phyloP scores from a whole-genome alignment of 35 echinoderm and acorn worm genomes.

The Nesometra sesokonis region DNA sequence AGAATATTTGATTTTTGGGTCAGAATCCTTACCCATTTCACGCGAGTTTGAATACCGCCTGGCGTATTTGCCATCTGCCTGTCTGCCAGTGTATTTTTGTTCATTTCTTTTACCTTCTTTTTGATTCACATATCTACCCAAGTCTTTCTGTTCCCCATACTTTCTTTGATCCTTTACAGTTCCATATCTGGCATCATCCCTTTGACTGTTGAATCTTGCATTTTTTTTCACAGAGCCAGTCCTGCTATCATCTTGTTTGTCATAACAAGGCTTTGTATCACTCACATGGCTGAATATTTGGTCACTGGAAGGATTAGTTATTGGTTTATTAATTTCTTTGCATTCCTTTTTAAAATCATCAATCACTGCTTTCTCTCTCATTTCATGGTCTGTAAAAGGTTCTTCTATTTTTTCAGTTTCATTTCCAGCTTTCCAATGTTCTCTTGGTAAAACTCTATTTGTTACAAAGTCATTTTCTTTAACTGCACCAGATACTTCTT shows the following conservation, averaged over 20 bases:
- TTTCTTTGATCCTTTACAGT: not conserved
- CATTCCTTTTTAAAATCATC: constrained; percentile 26
- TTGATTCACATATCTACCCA: not conserved
- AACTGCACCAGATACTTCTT: not conserved
- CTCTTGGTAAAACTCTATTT: not conserved
- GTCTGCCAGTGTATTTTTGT: not conserved
- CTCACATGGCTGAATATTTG: not conserved
- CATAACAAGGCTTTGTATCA: not conserved
- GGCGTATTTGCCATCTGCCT: not conserved
- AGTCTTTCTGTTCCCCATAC: not conserved
- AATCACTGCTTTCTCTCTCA: not conserved
- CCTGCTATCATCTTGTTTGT: not conserved
- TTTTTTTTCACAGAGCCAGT: not conserved
- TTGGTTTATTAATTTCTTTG: constrained; percentile 19
- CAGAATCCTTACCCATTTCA: no score
- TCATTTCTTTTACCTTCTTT: not conserved
- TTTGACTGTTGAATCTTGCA: not conserved
- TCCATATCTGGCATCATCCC: no score
- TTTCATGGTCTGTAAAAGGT: not conserved
- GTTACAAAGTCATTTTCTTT: not conserved
- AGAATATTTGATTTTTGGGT: no score
- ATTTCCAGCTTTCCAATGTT: not conserved
- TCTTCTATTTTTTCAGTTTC: not conserved
- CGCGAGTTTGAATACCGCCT: no score
- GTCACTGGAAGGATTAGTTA: not conserved